A percentile compares a stretch with the other conserved stretches of the same genome.
These are phyloP conservation scores for Tympanoctomys barrerae DNA, from an alignment of 2,797 vertebrate genomes.

Conservation along the genomic window DNA sequence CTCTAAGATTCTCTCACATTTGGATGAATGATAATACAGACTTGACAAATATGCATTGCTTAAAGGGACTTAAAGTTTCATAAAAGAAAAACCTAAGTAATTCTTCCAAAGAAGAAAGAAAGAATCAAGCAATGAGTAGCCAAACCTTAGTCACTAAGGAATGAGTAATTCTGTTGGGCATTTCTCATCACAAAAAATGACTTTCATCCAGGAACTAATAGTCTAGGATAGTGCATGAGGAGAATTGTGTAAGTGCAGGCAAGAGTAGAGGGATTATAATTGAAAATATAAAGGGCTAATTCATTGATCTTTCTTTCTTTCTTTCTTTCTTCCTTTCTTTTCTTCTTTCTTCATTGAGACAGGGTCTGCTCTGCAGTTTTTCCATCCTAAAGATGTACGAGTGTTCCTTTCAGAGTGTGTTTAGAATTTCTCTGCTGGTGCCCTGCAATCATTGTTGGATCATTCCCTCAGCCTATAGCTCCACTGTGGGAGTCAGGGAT, in stretches of 20 bases:
- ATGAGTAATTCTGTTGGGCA: constrained; percentile 5
- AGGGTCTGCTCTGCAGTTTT: background rate
- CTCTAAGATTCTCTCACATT: background rate
- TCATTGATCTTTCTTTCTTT: background rate
- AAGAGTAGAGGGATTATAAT: constrained; percentile 22
- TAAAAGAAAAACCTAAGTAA: constrained; percentile 2
- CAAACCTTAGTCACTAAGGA: constrained; percentile 31
- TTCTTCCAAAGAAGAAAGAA: background rate
- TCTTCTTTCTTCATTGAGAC: no score
- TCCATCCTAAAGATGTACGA: constrained; percentile 13
- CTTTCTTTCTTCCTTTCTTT: background rate
- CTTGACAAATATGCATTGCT: background rate
- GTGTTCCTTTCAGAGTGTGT: background rate
- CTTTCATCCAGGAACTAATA: background rate
- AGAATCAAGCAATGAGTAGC: background rate
- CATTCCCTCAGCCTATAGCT: background rate
- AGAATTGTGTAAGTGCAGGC: background rate
- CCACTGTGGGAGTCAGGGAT: background rate
- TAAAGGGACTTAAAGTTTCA: background rate
- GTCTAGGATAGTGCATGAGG: background rate
- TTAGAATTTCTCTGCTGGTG: background rate
- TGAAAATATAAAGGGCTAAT: background rate
- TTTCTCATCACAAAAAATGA: background rate
- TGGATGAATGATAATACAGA: background rate
- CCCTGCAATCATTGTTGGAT: background rate